phyloP scores from a whole-genome alignment of 2,888 invertebrate species.

The Amphipyra berbera region DNA sequence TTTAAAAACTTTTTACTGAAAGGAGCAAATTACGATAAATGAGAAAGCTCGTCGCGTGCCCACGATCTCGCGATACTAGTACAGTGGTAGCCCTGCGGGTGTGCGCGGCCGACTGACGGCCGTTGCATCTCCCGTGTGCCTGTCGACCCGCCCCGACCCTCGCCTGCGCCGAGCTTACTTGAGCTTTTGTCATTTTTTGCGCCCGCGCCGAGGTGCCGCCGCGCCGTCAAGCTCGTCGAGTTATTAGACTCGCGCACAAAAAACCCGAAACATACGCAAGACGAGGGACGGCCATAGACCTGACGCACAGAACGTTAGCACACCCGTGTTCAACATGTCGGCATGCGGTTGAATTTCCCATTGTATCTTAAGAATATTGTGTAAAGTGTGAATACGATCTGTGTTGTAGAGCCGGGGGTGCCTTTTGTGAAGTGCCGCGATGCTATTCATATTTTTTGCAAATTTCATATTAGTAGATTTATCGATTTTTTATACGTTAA shows the following conservation, averaged over 20 bases:
- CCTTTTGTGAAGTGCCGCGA: conserved; percentile 72
- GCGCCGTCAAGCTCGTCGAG: conserved; percentile 89
- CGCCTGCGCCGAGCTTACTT: conserved; percentile 71
- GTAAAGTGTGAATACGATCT: conserved; percentile 83
- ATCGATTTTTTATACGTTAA: conserved; percentile 55
- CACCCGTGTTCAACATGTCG: conserved; percentile 77
- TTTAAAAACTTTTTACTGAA: conserved; percentile 39
- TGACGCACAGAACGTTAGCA: conserved; percentile 78
- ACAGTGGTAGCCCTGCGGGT: conserved; percentile 48
- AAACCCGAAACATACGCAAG: conserved; percentile 81
- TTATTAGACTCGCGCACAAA: conserved; percentile 85
- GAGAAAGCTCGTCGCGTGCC: conserved; percentile 34
- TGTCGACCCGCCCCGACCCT: conserved; percentile 79
- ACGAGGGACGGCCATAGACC: conserved; percentile 82
- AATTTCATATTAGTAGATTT: conserved; percentile 67
- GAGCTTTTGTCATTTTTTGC: conserved; percentile 89
- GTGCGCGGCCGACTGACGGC: conserved; percentile 78
- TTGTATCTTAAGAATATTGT: conserved; percentile 80
- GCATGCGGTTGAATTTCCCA: conserved; percentile 82
- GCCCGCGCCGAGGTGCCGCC: conserved; percentile 87
- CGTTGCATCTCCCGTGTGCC: conserved; percentile 61
- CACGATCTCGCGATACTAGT: conserved; percentile 13
- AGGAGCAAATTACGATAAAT: conserved; percentile 42
- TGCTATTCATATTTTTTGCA: conserved; percentile 67
- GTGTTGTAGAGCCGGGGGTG: conserved; percentile 71